These are phyloP conservation scores for Columba livia DNA, from an alignment of 2,113 vertebrate species.

Conservation along the genomic window DNA sequence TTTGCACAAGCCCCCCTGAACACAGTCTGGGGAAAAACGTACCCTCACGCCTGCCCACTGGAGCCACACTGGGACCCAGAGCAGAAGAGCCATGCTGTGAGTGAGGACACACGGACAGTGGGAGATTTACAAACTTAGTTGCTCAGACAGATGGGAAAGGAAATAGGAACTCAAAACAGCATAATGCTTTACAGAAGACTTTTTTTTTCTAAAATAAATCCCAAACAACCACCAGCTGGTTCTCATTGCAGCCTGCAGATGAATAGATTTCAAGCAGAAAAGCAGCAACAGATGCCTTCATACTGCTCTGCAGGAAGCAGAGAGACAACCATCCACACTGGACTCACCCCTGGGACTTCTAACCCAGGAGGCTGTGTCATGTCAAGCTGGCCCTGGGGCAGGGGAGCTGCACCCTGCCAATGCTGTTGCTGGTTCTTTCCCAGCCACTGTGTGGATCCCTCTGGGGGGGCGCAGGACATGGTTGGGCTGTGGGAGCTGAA, in stretches of 20 bases:
- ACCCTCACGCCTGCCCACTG: fast-evolving
- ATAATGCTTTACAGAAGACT: neutral
- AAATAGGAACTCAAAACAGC: conserved; percentile 23
- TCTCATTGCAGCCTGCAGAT: conserved; percentile 40
- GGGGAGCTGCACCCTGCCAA: neutral
- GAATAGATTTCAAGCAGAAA: neutral
- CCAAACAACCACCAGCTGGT: conserved; percentile 29
- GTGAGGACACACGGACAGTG: fast-evolving
- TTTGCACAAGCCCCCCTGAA: neutral
- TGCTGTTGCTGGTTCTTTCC: neutral
- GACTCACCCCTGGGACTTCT: neutral
- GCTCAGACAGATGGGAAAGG: conserved; percentile 28
- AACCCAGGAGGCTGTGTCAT: fast-evolving
- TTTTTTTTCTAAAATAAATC: neutral
- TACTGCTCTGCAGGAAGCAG: neutral
- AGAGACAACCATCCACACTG: neutral
- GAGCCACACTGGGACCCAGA: fast-evolving
- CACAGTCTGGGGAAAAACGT: fast-evolving
- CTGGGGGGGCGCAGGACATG: neutral
- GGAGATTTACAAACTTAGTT: neutral
- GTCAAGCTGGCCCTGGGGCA: neutral
- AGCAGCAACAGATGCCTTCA: neutral
- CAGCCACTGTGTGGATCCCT: neutral
- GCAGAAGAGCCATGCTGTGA: neutral
- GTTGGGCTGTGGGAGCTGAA: neutral